These are phyloP conservation scores for Andricus grossulariae DNA, from an alignment of 1,140 invertebrate species.

Conservation along the genomic window DNA sequence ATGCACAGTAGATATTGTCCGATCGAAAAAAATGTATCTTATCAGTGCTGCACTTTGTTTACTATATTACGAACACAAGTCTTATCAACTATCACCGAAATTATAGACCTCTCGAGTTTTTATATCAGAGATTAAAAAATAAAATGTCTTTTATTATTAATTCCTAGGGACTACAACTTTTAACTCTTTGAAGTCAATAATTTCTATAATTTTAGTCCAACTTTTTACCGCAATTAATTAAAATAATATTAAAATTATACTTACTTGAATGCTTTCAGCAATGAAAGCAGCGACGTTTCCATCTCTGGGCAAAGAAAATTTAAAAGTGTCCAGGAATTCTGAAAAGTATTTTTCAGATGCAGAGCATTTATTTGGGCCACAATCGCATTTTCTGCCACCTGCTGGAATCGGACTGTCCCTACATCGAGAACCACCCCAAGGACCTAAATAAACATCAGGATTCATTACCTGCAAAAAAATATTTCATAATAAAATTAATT, in stretches of 20 bases:
- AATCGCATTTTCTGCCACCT: slow-evolving; percentile 82
- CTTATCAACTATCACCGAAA: too few relatives aligned
- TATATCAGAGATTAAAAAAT: too few relatives aligned
- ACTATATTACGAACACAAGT: too few relatives aligned
- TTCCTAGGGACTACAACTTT: too few relatives aligned
- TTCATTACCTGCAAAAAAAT: slow-evolving; percentile 82
- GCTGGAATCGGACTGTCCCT: slow-evolving; percentile 90
- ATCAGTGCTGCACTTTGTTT: too few relatives aligned
- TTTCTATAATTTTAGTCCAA: too few relatives aligned
- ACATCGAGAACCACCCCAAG: slow-evolving; percentile 92
- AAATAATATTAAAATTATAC: slow-evolving; percentile 12
- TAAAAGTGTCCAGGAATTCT: slow-evolving; percentile 88
- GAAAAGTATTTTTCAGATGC: slow-evolving; percentile 88
- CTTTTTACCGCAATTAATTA: slow-evolving; percentile 11
- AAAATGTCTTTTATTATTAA: too few relatives aligned
- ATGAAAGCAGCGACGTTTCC: slow-evolving; percentile 91
- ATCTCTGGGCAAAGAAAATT: slow-evolving; percentile 83
- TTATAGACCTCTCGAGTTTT: too few relatives aligned
- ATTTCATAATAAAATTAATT: slow-evolving; percentile 19
- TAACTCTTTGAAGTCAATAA: too few relatives aligned
- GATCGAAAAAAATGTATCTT: too few relatives aligned
- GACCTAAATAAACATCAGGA: slow-evolving; percentile 92
- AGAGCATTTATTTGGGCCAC: slow-evolving; percentile 80
- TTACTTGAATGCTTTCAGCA: slow-evolving; percentile 94
- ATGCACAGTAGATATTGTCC: too few relatives aligned